Conservation (phyloP, 2,888 invertebrate genomes). For the Parnassius smintheus region DNA sequence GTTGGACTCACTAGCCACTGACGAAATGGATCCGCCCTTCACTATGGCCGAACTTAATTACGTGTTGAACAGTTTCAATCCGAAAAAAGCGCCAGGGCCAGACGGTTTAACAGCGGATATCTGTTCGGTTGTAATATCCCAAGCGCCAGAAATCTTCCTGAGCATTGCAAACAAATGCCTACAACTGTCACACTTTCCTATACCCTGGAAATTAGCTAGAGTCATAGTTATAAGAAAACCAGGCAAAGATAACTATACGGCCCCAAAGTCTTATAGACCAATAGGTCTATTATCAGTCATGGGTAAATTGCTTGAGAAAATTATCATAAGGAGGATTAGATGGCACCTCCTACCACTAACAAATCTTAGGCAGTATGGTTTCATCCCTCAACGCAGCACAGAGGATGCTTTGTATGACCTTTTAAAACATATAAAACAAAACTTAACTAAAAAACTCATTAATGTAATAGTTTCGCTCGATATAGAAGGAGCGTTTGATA, state of each 20-base stretch:
- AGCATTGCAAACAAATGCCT: not conserved
- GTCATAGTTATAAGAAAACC: not conserved
- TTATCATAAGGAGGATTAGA: constrained; percentile 17
- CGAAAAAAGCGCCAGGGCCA: not conserved
- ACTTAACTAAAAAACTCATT: constrained; percentile 10
- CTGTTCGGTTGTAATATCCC: not conserved
- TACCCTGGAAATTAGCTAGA: not conserved
- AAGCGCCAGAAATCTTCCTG: not conserved
- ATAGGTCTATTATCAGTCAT: not conserved
- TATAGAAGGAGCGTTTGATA: constrained; percentile 32
- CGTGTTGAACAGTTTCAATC: not conserved
- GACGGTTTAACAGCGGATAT: not conserved
- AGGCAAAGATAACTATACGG: not conserved
- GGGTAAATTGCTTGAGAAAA: not conserved
- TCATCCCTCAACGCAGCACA: constrained; percentile 29
- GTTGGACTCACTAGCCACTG: too few relatives aligned
- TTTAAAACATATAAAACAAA: constrained; percentile 7
- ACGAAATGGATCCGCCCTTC: not conserved
- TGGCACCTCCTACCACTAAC: too few relatives aligned
- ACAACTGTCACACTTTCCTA: not conserved
- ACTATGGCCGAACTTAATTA: not conserved
- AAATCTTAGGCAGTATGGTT: too few relatives aligned
- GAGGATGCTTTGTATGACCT: constrained; percentile 32
- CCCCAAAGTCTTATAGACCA: not conserved
- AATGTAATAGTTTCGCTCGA: constrained; percentile 19